These are phyloP conservation scores for Corythucha ciliata DNA, from an alignment of 2,888 invertebrate genomes.

Conservation along the genomic window DNA sequence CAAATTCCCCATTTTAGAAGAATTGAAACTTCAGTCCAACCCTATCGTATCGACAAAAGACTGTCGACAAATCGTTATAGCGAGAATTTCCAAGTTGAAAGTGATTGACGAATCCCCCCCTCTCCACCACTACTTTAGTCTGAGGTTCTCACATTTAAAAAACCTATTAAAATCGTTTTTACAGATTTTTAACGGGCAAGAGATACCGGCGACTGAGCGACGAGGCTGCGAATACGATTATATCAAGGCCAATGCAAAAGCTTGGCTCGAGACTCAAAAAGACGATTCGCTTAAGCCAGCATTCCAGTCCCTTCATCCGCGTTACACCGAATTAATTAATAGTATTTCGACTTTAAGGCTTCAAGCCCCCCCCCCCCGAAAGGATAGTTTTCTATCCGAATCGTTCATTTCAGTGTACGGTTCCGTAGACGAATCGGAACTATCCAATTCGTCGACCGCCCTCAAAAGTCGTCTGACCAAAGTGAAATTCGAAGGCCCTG, in stretches of 20 bases:
- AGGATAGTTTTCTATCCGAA: not conserved
- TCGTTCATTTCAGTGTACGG: slow-evolving; percentile 59
- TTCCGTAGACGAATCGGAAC: slow-evolving; percentile 65
- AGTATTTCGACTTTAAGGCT: slow-evolving; percentile 49
- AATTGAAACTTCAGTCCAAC: slow-evolving; percentile 60
- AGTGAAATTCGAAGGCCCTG: slow-evolving; percentile 49
- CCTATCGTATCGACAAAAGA: slow-evolving; percentile 55
- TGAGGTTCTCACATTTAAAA: too few species aligned
- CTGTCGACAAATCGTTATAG: slow-evolving; percentile 67
- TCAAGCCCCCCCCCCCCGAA: not conserved
- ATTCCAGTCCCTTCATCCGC: slow-evolving; percentile 62
- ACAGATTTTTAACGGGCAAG: slow-evolving; percentile 60
- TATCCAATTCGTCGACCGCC: slow-evolving; percentile 48
- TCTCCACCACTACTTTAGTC: too few species aligned
- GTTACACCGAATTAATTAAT: slow-evolving; percentile 61
- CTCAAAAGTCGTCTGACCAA: slow-evolving; percentile 61
- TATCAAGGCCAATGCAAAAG: slow-evolving; percentile 66
- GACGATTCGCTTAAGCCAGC: slow-evolving; percentile 42
- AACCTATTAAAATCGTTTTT: too few species aligned
- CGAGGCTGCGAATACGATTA: slow-evolving; percentile 87
- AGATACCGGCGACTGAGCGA: slow-evolving; percentile 58
- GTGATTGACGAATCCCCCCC: slow-evolving; percentile 38
- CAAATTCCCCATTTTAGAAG: slow-evolving; percentile 58
- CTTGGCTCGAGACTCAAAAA: slow-evolving; percentile 55
- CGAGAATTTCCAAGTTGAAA: slow-evolving; percentile 65